phyloP scores from a whole-genome alignment of 2,888 invertebrate genomes.

The Drosophila quinaria region DNA sequence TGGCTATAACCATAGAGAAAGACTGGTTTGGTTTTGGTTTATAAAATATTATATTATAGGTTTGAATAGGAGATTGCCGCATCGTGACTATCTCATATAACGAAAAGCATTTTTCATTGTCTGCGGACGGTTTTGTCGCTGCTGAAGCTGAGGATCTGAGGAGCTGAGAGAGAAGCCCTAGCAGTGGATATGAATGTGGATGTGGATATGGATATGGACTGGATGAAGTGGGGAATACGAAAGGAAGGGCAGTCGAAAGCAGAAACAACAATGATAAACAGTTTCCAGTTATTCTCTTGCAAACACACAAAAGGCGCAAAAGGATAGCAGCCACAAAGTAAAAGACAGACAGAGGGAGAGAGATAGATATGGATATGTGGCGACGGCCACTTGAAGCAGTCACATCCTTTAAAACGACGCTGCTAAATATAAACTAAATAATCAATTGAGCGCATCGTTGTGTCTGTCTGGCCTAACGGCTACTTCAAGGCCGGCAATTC shows the following conservation, averaged over 20 bases:
- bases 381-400: slow-evolving; percentile 66
- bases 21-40: slow-evolving; percentile 2
- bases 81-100: slow-evolving; percentile 55
- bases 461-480: slow-evolving; percentile 65
- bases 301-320: slow-evolving; percentile 61
- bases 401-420: slow-evolving; percentile 73
- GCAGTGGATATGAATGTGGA: slow-evolving; percentile 22
- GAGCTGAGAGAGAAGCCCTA: slow-evolving; percentile 40
- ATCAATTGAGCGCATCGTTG: slow-evolving; percentile 76
- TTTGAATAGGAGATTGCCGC: slow-evolving; percentile 30
- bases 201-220: slow-evolving; percentile 12
- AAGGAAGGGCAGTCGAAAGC: slow-evolving; percentile 48
- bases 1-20: background rate
- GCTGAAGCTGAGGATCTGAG: slow-evolving; percentile 31
- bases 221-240: slow-evolving; percentile 34
- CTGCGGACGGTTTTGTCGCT: slow-evolving; percentile 47
- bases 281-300: slow-evolving; percentile 74
- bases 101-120: slow-evolving; percentile 67
- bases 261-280: slow-evolving; percentile 80
- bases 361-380: slow-evolving; percentile 41
- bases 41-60: slow-evolving; percentile 28
- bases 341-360: slow-evolving; percentile 10
- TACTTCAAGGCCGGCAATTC: slow-evolving; percentile 76
- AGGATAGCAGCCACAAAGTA: slow-evolving; percentile 53
- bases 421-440: slow-evolving; percentile 82